Evolutionary conservation across 2,888 invertebrate genomes (phyloP), one percentile per base, ranked within the genome.

Genomic region (Choreutis nemorana): DNA sequence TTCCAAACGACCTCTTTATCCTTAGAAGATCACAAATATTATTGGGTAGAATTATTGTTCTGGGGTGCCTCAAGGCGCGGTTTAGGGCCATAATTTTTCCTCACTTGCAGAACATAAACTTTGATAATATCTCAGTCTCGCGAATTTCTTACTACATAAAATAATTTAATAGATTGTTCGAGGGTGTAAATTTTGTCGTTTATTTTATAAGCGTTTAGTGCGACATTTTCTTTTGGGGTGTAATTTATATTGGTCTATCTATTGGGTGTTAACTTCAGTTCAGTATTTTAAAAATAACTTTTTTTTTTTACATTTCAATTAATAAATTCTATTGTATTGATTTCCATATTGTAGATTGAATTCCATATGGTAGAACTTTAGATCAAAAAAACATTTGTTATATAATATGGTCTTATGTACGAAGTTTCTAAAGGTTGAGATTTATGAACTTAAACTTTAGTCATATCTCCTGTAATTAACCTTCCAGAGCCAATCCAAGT

Each of bases 71-170:
- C 70, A 64, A 63, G 72, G 68, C 59, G 43, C 52, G 48, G 54
- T 63, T 50, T 54, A 61, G 49, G 50, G 60, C 65, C 73, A 75
- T 77, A 72, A 78, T 72, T 78, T 75, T 73, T 71, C 63, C 57
- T 60, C 68, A 72, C 73, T 72, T 70, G 61, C 68, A 77, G 67
- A 64, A 65, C 68, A 73, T 78, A 78, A 78, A 77, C 61, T 53
- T 63, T 55, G 78, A 77, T 78, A 60, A 68, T 72, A 77, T 78
- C 77, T 67, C 41, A 48, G 60, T 64, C 65, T 67, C 54, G 70
- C 57, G 67, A 70, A 72, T 71, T 58, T 62, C 55, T 51, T 55
- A 56, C 53, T 60, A 56, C 57, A 55, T 61, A 55, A 60, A 72
- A 70, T 65, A 60, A 60, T 39, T 53, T 72, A 60, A 62, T 60